phyloP scores from a whole-genome alignment of 1,140 invertebrate species.

The Argopecten irradians region DNA sequence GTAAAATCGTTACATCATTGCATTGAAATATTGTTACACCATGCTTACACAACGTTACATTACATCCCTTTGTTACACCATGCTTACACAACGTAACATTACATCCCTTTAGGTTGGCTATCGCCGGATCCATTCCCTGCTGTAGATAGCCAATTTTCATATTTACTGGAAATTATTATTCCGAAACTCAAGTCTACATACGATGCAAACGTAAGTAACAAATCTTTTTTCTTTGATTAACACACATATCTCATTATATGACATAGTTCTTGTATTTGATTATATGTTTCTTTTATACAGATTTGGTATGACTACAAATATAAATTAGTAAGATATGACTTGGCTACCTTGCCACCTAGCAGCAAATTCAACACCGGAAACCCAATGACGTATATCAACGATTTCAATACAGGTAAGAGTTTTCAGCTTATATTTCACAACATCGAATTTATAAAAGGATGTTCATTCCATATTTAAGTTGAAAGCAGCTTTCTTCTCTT shows the following conservation, averaged over 20 bases:
- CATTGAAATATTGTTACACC: too few relatives aligned
- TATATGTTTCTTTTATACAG: slow-evolving; percentile 37
- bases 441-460: too few relatives aligned
- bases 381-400: slow-evolving; percentile 53
- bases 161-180: slow-evolving; percentile 51
- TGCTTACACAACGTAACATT: neutral
- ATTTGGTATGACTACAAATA: slow-evolving; percentile 57
- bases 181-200: slow-evolving; percentile 36
- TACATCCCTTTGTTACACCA: neutral
- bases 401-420: slow-evolving; percentile 56
- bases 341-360: neutral
- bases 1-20: too few relatives aligned
- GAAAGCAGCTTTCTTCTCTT: too few relatives aligned
- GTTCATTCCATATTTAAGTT: too few relatives aligned
- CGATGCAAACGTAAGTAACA: slow-evolving; percentile 41
- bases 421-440: too few relatives aligned
- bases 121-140: slow-evolving; percentile 41
- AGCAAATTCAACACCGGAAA: slow-evolving; percentile 50
- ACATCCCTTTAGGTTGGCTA: slow-evolving; percentile 36
- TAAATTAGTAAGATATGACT: slow-evolving; percentile 53
- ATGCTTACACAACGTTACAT: too few relatives aligned
- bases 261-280: too few relatives aligned
- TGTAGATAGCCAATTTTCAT: slow-evolving; percentile 51
- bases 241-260: too few relatives aligned
- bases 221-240: too few relatives aligned